Evolutionary conservation across 1,140 invertebrate genomes (phyloP).

Genomic region (Anastrepha obliqua): DNA sequence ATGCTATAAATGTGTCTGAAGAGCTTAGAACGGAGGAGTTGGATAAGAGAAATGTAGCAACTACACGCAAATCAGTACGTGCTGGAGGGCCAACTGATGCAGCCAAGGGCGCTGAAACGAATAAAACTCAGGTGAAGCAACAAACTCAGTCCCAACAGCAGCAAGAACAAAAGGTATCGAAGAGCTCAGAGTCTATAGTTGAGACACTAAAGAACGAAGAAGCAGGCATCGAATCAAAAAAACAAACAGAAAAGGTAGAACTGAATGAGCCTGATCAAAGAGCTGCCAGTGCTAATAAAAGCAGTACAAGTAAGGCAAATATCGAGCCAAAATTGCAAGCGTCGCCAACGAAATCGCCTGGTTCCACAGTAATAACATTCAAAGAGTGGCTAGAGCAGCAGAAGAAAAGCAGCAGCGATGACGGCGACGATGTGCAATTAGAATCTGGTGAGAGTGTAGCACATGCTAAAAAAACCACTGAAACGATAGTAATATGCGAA

Average conservation of each 20-base stretch:
- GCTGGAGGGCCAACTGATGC: neutral
- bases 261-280: neutral
- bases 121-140: neutral
- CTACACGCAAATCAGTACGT: neutral
- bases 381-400: conserved; percentile 28
- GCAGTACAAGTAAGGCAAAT: neutral
- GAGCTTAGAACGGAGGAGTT: neutral
- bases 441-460: neutral
- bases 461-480: neutral
- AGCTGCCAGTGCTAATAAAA: neutral
- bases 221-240: no score
- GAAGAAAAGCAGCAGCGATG: neutral
- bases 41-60: neutral
- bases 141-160: neutral
- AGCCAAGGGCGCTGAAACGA: neutral
- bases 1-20: neutral
- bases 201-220: neutral
- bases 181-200: neutral
- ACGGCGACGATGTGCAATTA: neutral
- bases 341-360: conserved; percentile 20
- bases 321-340: neutral
- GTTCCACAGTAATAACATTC: conserved; percentile 17
- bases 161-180: neutral
- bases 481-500: neutral
- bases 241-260: neutral